Percentiles rank a stretch among this genome's conserved stretches.
These are phyloP conservation scores for Atopsyche davidsoni DNA, from an alignment of 1,140 invertebrate species.

Conservation along the genomic window DNA sequence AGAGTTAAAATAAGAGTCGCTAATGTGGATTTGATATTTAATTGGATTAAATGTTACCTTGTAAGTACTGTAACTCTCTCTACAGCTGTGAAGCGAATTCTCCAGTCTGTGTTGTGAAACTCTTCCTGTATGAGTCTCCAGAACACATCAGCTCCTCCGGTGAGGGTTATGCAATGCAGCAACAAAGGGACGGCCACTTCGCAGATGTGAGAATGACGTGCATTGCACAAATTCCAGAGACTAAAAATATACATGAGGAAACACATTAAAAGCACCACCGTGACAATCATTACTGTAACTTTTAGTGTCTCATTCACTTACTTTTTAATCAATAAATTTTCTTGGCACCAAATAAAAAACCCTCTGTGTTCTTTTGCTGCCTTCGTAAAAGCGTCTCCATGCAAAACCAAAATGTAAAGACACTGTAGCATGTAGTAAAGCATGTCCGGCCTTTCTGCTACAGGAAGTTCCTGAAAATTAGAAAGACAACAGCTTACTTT, in stretches of 20 bases:
- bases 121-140: constrained; percentile 91
- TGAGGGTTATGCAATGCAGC: constrained; percentile 89
- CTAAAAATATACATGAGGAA: constrained; percentile 49
- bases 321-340: constrained; percentile 93
- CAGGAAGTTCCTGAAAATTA: constrained; percentile 64
- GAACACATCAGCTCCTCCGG: constrained; percentile 88
- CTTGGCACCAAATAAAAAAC: constrained; percentile 96
- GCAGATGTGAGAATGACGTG: constrained; percentile 88
- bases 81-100: constrained; percentile 85
- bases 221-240: constrained; percentile 89
- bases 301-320: constrained; percentile 45
- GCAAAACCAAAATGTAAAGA: constrained; percentile 84
- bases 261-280: not conserved
- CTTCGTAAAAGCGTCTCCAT: constrained; percentile 86
- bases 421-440: constrained; percentile 90
- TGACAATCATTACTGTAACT: not conserved
- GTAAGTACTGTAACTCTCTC: constrained; percentile 89
- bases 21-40: too few species aligned
- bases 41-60: too few species aligned
- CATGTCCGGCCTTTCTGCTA: constrained; percentile 83
- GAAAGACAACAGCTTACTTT: too few species aligned
- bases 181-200: constrained; percentile 85
- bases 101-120: constrained; percentile 88
- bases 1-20: too few species aligned
- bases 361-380: constrained; percentile 86